Percentiles rank a stretch among this genome's conserved stretches.
phyloP scores from a whole-genome alignment of 2,888 invertebrate genomes.

The Eupeodes latifasciatus region DNA sequence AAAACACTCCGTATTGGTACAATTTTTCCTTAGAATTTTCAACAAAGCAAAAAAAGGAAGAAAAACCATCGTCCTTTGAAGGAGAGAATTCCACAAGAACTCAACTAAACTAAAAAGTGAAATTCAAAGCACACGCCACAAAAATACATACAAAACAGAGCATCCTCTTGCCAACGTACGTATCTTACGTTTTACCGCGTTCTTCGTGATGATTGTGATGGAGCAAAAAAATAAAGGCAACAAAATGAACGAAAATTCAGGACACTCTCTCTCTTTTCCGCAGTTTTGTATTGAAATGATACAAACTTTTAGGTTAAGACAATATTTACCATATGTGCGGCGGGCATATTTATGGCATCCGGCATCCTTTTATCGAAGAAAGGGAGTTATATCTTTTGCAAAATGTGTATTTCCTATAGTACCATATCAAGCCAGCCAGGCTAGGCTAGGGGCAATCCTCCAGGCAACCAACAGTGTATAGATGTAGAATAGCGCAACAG shows the following conservation, averaged over 20 bases:
- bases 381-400: slow-evolving; percentile 54
- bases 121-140: slow-evolving; percentile 68
- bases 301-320: slow-evolving; percentile 78
- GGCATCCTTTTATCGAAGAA: slow-evolving; percentile 66
- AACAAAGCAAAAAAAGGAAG: not conserved
- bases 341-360: slow-evolving; percentile 71
- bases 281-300: slow-evolving; percentile 20
- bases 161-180: slow-evolving; percentile 17
- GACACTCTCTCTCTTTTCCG: slow-evolving; percentile 18
- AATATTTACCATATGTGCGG: slow-evolving; percentile 79
- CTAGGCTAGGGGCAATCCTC: not conserved
- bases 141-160: slow-evolving; percentile 1
- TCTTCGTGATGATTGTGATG: slow-evolving; percentile 25
- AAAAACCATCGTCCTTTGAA: not conserved
- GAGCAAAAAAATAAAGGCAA: not conserved
- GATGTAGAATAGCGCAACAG: slow-evolving; percentile 15
- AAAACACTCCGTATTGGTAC: not conserved
- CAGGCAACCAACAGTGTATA: not conserved
- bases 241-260: slow-evolving; percentile 45
- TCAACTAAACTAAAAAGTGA: slow-evolving; percentile 56
- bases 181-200: too few species aligned
- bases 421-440: too few species aligned
- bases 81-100: slow-evolving; percentile 35
- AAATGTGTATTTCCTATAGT: slow-evolving; percentile 31
- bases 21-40: slow-evolving; percentile 24